phyloP scores from a whole-genome alignment of 2,797 vertebrate species.

The Yasuhikotakia modesta region DNA sequence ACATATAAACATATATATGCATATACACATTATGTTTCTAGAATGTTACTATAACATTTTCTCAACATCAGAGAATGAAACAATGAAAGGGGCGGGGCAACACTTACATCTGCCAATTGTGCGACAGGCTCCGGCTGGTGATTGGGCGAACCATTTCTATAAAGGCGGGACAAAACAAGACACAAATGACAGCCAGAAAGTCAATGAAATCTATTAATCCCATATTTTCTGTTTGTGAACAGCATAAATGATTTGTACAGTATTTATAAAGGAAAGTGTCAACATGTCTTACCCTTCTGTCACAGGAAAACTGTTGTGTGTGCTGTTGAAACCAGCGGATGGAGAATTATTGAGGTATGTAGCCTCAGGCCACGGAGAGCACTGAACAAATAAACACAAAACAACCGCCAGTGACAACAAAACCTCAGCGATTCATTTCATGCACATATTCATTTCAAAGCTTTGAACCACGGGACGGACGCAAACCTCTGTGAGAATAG shows the following conservation, averaged over 20 bases:
- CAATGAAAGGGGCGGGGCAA: neutral
- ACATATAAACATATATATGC: too few relatives aligned
- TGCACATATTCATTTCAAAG: neutral
- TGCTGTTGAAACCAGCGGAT: slow-evolving; percentile 90
- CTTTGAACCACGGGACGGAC: neutral
- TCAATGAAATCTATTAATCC: too few relatives aligned
- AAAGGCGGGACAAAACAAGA: slow-evolving; percentile 37
- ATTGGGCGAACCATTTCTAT: slow-evolving; percentile 90
- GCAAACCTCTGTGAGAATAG: slow-evolving; percentile 79
- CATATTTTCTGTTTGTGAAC: neutral
- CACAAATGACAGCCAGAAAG: neutral
- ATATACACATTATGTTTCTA: neutral
- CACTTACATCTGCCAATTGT: slow-evolving; percentile 88
- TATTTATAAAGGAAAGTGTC: neutral
- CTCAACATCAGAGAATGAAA: neutral
- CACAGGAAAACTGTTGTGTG: slow-evolving; percentile 89
- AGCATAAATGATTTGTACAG: neutral
- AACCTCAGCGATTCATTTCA: neutral
- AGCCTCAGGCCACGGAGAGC: slow-evolving; percentile 93
- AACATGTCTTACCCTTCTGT: slow-evolving; percentile 84
- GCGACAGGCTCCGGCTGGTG: slow-evolving; percentile 91
- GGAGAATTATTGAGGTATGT: slow-evolving; percentile 89
- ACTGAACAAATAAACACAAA: slow-evolving; percentile 71
- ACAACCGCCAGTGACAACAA: neutral
- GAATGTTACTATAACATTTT: neutral